Evolutionary conservation across 2,888 invertebrate species (phyloP).

Genomic region (Phlogophora meticulosa): DNA sequence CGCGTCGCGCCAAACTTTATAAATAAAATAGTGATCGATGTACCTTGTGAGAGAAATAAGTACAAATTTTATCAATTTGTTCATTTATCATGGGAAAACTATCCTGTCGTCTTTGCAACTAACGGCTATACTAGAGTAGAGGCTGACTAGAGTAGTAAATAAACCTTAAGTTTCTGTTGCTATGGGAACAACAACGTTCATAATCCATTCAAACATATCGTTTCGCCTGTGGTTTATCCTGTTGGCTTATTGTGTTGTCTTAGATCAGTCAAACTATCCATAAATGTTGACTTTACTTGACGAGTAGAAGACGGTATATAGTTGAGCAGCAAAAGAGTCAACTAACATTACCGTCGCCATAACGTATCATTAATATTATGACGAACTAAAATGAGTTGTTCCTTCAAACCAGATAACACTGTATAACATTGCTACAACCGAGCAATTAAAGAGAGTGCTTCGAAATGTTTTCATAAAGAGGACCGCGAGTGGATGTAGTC

Average conservation of each 20-base stretch:
- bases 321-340: background rate
- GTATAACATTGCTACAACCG: background rate
- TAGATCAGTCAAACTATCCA: background rate
- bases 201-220: background rate
- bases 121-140: too few species aligned
- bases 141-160: too few species aligned
- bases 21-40: too few species aligned
- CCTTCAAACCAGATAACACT: background rate
- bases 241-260: background rate
- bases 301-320: background rate
- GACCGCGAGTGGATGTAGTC: background rate
- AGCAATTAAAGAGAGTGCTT: conserved; percentile 23
- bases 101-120: too few species aligned
- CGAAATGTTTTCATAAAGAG: conserved; percentile 4
- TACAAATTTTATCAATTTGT: too few species aligned
- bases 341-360: background rate
- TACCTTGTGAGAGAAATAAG: too few species aligned
- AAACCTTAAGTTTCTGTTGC: background rate
- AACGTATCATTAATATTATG: conserved; percentile 1
- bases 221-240: conserved; percentile 4
- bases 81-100: too few species aligned
- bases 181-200: background rate
- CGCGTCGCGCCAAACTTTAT: too few species aligned
- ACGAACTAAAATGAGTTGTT: conserved; percentile 9
- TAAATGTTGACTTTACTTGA: background rate